These are phyloP conservation scores for Trachelipus rathkii DNA, from an alignment of 1,140 invertebrate species.

Conservation along the genomic window DNA sequence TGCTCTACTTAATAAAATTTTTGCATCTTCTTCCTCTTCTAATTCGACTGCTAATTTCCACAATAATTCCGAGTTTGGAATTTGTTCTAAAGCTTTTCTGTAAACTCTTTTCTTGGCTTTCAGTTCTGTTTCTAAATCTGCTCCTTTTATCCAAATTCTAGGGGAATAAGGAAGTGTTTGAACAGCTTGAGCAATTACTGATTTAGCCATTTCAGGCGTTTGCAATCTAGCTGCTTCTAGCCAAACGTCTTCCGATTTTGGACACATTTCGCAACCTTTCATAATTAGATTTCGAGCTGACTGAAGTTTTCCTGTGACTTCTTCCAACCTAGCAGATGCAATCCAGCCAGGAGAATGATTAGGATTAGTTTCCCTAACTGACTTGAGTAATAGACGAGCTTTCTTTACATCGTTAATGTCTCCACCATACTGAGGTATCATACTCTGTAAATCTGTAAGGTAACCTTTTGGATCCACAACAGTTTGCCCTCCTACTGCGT, in stretches of 20 bases:
- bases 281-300: slow-evolving; percentile 95
- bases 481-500: slow-evolving; percentile 97
- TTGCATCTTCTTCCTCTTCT: slow-evolving; percentile 95
- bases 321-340: slow-evolving; percentile 95
- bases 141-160: slow-evolving; percentile 96
- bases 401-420: slow-evolving; percentile 99
- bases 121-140: slow-evolving; percentile 88
- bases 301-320: slow-evolving; percentile 98
- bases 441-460: slow-evolving; percentile 95
- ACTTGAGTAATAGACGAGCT: slow-evolving; percentile 90
- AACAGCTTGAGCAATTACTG: slow-evolving; percentile 57
- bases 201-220: slow-evolving; percentile 88
- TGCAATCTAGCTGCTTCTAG: slow-evolving; percentile 92
- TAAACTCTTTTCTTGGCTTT: slow-evolving; percentile 94
- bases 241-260: slow-evolving; percentile 96
- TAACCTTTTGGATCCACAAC: slow-evolving; percentile 99
- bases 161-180: slow-evolving; percentile 64
- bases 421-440: slow-evolving; percentile 96
- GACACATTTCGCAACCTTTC: slow-evolving; percentile 85
- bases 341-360: slow-evolving; percentile 99
- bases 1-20: slow-evolving; percentile 88
- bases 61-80: slow-evolving; percentile 94
- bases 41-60: slow-evolving; percentile 99
- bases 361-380: slow-evolving; percentile 96
- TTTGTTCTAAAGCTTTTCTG: slow-evolving; percentile 85